Evolutionary conservation across 1,140 invertebrate genomes (phyloP), one percentile per base, ranked within the genome.

Genomic region (Euwallacea similis): DNA sequence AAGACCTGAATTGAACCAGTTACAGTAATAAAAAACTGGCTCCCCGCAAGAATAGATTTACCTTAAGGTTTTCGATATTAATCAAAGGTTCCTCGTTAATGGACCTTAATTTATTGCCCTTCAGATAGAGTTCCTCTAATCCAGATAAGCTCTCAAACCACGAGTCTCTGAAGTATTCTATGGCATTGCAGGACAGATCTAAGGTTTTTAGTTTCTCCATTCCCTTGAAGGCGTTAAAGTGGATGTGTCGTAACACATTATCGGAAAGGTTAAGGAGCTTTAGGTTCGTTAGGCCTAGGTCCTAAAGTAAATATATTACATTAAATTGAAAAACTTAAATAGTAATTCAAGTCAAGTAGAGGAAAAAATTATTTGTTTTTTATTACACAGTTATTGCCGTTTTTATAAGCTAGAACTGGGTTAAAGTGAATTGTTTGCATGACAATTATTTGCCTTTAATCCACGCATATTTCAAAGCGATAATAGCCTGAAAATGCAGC

Each of bases 1-100:
- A 86, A 76, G 8, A 83, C 76, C 85, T 64, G 50, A 50, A 64
- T 50, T 50, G 9, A 13, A 11, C 6, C 13, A 50, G 46, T 13
- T 33, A 4, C 21, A 4, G 21, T 33, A 50, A 50, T 50, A 50
- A 50, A 13, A 50, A 50, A 11, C 6, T 56, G 10, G 10, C n/a
- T 15, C 16, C 16, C 16, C 54, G 9, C 9, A 56, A 56, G 16
- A 15, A 7, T 56, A 15, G 16, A 2, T 9, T 2, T 75, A 77
- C 75, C 64, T 60, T 72, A 7, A 76, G 69, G 56, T 16, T 50
- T 56, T 63, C 62, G 6, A 75, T 63, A 6, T 69, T 47, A 44
- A 76, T 72, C 15, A 56, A 8, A n/a, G 76, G 71, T 42, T 73
- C 61, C 7, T 64, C 33, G 46, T 73, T 70, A 9, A 77, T 71